Conservation (phyloP, 2,113 vertebrate genomes). For the Apistogramma diplotaenia region DNA sequence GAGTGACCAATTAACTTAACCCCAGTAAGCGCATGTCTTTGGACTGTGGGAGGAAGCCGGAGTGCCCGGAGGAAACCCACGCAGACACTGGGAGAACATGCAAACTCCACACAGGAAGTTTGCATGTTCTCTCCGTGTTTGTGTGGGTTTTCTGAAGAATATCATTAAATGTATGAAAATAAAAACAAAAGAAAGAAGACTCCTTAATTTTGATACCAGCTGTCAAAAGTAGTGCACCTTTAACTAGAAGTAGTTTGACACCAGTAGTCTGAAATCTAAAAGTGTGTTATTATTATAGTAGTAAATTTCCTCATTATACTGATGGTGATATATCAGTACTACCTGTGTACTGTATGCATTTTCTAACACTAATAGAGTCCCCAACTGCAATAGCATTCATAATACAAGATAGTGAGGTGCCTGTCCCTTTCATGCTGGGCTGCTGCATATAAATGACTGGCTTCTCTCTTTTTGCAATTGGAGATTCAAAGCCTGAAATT, state of each 20-base stretch:
- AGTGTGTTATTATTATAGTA: neutral
- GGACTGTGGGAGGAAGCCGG: too few relatives aligned
- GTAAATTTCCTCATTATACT: neutral
- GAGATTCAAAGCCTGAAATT: constrained; percentile 42
- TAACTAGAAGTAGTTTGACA: neutral
- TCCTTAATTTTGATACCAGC: too few relatives aligned
- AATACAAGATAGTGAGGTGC: neutral
- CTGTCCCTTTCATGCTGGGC: constrained; percentile 9
- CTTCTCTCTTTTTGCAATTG: constrained; percentile 37
- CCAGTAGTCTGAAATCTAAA: neutral
- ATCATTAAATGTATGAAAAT: too few relatives aligned
- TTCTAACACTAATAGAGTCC: neutral
- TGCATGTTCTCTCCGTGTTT: too few relatives aligned
- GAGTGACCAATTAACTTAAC: too few relatives aligned
- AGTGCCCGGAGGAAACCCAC: too few relatives aligned
- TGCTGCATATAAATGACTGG: constrained; percentile 33
- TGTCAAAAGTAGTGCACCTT: too few relatives aligned
- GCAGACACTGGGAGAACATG: too few relatives aligned
- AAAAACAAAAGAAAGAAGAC: neutral
- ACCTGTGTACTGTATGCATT: neutral
- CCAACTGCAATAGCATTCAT: neutral
- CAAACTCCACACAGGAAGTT: too few relatives aligned
- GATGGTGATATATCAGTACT: neutral
- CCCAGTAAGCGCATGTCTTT: too few relatives aligned
- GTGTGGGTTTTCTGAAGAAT: too few relatives aligned